Evolutionary conservation across 2,888 invertebrate genomes (phyloP).

Genomic region (Scaptomyza caliginosa): DNA sequence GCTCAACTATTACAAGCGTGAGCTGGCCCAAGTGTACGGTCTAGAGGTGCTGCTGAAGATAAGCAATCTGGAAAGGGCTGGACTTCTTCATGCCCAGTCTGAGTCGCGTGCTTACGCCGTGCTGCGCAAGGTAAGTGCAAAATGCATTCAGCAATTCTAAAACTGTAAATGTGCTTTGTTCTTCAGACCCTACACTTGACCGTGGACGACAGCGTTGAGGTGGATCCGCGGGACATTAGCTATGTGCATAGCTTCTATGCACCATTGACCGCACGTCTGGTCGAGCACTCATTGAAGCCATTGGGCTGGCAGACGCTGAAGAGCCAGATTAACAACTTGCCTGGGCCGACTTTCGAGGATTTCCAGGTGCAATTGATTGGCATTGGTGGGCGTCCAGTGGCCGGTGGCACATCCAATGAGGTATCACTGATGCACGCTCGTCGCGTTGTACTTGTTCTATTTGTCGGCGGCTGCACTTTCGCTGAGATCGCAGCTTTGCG

Average conservation of each 20-base stretch:
- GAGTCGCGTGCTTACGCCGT: conserved; percentile 90
- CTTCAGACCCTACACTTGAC: conserved; percentile 90
- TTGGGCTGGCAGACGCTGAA: conserved; percentile 91
- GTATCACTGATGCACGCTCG: conserved; percentile 84
- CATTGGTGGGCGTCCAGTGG: conserved; percentile 86
- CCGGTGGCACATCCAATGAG: conserved; percentile 86
- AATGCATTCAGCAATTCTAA: not conserved
- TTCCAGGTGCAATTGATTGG: conserved; percentile 86
- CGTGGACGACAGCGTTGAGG: conserved; percentile 94
- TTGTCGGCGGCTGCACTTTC: conserved; percentile 98
- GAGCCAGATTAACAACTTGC: conserved; percentile 92
- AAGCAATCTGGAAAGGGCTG: conserved; percentile 94
- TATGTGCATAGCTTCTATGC: conserved; percentile 97
- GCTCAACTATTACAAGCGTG: conserved; percentile 88
- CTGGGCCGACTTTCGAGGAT: conserved; percentile 88
- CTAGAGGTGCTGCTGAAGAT: conserved; percentile 92
- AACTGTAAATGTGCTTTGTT: not conserved
- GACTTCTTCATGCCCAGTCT: conserved; percentile 90
- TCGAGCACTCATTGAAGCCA: conserved; percentile 91
- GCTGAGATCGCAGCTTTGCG: conserved; percentile 94
- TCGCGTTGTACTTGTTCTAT: conserved; percentile 93
- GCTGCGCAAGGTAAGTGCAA: conserved; percentile 87
- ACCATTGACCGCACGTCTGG: conserved; percentile 94
- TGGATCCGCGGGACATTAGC: conserved; percentile 93
- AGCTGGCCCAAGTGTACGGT: conserved; percentile 94